These are phyloP conservation scores for Nestor notabilis DNA, from an alignment of 2,113 vertebrate genomes.

Conservation along the genomic window DNA sequence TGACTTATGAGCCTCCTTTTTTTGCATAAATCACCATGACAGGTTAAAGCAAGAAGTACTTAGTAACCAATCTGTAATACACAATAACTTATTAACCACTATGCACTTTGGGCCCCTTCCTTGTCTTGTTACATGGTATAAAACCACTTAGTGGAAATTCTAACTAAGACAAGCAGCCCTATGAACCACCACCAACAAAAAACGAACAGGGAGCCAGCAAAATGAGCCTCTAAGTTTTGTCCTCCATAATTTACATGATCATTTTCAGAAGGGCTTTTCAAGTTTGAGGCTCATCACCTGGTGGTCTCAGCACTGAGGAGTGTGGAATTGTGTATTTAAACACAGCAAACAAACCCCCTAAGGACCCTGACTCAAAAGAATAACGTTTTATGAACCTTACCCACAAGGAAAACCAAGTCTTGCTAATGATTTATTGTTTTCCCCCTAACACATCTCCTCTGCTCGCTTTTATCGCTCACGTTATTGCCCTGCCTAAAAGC, in stretches of 20 bases:
- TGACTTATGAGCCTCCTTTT: not conserved
- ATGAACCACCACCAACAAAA: not conserved
- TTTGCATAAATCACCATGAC: not conserved
- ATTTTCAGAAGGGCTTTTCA: not conserved
- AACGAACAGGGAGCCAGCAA: fast-evolving
- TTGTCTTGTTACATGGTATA: not conserved
- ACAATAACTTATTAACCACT: not conserved
- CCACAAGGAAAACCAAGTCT: fast-evolving
- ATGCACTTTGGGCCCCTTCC: not conserved
- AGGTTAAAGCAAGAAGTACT: not conserved
- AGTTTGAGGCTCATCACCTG: not conserved
- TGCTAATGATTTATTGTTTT: not conserved
- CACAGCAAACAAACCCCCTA: not conserved
- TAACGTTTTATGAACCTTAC: not conserved
- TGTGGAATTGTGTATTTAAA: not conserved
- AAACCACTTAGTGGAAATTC: not conserved
- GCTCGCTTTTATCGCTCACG: not conserved
- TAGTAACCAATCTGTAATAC: not conserved
- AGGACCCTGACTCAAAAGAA: too few species aligned
- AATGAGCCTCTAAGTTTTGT: not conserved
- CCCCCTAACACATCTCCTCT: too few species aligned
- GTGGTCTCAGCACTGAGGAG: not conserved
- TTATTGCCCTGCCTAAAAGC: fast-evolving
- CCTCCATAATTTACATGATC: not conserved
- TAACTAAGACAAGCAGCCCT: not conserved